Conservation (phyloP, 2,888 invertebrate genomes). For the Cerastis rubricosa region DNA sequence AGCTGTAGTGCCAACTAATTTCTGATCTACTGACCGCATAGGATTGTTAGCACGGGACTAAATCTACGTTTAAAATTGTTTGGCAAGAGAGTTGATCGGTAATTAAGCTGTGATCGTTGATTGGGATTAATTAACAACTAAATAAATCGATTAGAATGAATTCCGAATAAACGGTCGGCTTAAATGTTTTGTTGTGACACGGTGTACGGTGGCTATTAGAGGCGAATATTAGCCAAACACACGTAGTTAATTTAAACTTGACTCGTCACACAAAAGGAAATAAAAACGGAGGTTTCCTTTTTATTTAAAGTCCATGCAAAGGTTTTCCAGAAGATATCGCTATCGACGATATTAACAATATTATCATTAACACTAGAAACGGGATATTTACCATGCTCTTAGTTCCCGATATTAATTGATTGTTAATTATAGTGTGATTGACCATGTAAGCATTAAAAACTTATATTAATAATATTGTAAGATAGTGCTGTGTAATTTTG, state of each 20-base stretch:
- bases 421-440: no score
- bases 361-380: no score
- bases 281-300: background rate
- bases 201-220: background rate
- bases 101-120: conserved; percentile 17
- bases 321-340: background rate
- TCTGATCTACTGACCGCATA: background rate
- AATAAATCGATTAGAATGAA: conserved; percentile 2
- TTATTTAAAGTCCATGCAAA: background rate
- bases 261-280: background rate
- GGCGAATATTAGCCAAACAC: background rate
- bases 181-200: conserved; percentile 5
- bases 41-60: background rate
- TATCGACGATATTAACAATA: background rate
- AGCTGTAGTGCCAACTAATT: background rate
- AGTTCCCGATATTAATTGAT: no score
- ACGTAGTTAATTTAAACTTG: no score
- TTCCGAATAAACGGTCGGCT: background rate
- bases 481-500: background rate
- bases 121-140: conserved; percentile 17
- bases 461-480: background rate
- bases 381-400: no score
- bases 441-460: no score
- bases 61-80: background rate
- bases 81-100: conserved; percentile 2